Percentiles rank a stretch among this genome's conserved stretches.
phyloP scores from a whole-genome alignment of 2,888 invertebrate species.

The Aromia moschata region DNA sequence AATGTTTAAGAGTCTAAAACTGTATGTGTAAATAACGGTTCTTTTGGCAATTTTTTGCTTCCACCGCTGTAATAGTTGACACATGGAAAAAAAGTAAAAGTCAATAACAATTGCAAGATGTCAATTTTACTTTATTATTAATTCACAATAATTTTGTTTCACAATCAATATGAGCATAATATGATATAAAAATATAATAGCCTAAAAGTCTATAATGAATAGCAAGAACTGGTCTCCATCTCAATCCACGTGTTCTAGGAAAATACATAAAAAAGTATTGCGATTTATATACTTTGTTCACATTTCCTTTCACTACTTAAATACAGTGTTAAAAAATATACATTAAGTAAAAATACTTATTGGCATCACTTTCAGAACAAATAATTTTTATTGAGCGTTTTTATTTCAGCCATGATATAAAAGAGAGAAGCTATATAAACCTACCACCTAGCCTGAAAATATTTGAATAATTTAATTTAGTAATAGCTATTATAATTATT shows the following conservation, averaged over 20 bases:
- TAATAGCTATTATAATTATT: constrained; percentile 5
- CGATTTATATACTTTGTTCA: background rate
- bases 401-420: background rate
- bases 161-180: constrained; percentile 20
- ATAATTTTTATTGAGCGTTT: background rate
- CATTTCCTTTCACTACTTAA: background rate
- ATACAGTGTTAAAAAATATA: background rate
- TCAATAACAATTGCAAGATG: background rate
- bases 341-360: background rate
- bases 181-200: constrained; percentile 24
- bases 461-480: constrained; percentile 17
- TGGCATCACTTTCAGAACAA: background rate
- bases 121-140: constrained; percentile 20
- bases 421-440: background rate
- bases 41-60: no score
- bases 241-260: background rate
- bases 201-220: constrained; percentile 9
- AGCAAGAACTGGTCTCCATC: constrained; percentile 9
- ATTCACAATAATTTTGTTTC: constrained; percentile 16
- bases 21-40: no score
- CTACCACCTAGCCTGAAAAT: constrained; percentile 7
- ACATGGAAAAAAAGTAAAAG: no score
- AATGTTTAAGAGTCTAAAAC: no score
- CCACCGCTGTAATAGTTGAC: no score
- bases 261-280: constrained; percentile 2